A percentile compares a stretch with the other conserved stretches of the same genome.
Conservation (phyloP, 1,140 invertebrate genomes). For the Pseudomyrmex sp. region DNA sequence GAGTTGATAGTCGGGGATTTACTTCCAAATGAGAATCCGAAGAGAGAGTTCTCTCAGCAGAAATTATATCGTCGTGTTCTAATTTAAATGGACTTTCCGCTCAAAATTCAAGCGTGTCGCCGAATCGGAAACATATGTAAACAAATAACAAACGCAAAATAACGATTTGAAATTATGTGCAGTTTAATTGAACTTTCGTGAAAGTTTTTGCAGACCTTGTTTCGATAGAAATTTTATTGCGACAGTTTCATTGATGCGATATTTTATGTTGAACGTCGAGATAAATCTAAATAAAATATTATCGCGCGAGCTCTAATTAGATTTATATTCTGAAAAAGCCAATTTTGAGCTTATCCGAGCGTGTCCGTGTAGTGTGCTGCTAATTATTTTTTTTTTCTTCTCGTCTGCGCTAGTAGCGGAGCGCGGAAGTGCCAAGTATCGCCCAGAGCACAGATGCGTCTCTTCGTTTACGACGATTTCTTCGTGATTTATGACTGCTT, state of each 20-base stretch:
- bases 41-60: background rate
- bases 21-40: conserved; percentile 2
- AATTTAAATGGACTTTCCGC: conserved; percentile 3
- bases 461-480: conserved; percentile 6
- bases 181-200: background rate
- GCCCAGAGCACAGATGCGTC: conserved; percentile 4
- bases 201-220: background rate
- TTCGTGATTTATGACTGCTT: conserved; percentile 63
- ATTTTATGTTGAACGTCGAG: background rate
- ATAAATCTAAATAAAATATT: no score
- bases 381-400: conserved; percentile 19
- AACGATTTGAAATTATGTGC: background rate
- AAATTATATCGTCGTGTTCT: background rate
- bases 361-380: background rate
- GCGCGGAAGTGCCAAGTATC: conserved; percentile 14
- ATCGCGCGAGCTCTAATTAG: background rate
- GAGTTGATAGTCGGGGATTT: background rate
- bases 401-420: background rate
- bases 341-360: conserved; percentile 1
- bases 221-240: background rate
- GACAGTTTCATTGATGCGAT: conserved; percentile 6
- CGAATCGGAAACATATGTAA: background rate
- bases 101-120: background rate
- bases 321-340: background rate
- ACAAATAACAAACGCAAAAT: background rate